These are phyloP conservation scores for Eunapius fragilis DNA, from an alignment of 37 sponge, comb jelly and placozoan species.

Conservation along the genomic window DNA sequence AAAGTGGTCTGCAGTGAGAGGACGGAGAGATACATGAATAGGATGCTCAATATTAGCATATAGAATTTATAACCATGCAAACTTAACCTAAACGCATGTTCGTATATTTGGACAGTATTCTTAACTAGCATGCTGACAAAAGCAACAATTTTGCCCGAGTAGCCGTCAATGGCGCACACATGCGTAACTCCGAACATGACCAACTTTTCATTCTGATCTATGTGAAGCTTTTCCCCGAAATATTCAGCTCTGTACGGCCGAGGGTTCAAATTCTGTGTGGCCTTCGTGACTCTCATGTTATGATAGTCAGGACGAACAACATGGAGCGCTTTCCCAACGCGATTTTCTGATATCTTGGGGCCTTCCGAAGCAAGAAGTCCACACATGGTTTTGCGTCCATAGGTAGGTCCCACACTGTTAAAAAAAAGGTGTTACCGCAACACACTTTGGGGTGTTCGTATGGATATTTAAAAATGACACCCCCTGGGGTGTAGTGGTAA, in stretches of 20 bases:
- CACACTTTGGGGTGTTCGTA: too few relatives aligned
- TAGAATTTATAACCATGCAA: neutral
- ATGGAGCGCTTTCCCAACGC: conserved; percentile 12
- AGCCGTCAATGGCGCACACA: conserved; percentile 41
- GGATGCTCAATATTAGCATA: too few relatives aligned
- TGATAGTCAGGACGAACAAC: conserved; percentile 25
- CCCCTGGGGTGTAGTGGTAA: too few relatives aligned
- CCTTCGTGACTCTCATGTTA: neutral
- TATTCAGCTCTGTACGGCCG: conserved; percentile 41
- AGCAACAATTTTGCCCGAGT: conserved; percentile 36
- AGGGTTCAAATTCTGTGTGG: conserved; percentile 7
- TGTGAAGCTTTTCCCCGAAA: conserved; percentile 50
- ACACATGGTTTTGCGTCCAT: conserved; percentile 36
- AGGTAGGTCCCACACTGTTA: conserved; percentile 56
- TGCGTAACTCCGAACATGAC: conserved; percentile 49
- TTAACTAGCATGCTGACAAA: conserved; percentile 30
- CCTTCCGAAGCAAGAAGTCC: conserved; percentile 41
- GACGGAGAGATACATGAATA: too few relatives aligned
- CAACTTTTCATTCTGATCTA: conserved; percentile 62
- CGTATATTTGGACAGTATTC: conserved; percentile 36
- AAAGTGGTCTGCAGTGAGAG: too few relatives aligned
- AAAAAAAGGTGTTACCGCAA: too few relatives aligned
- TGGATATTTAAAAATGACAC: too few relatives aligned
- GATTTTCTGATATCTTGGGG: neutral
- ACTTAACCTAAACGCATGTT: conserved; percentile 12